Evolutionary conservation across 2,113 vertebrate species (phyloP), one percentile per base, ranked within the genome.

Genomic region (Lophotis ruficrista): DNA sequence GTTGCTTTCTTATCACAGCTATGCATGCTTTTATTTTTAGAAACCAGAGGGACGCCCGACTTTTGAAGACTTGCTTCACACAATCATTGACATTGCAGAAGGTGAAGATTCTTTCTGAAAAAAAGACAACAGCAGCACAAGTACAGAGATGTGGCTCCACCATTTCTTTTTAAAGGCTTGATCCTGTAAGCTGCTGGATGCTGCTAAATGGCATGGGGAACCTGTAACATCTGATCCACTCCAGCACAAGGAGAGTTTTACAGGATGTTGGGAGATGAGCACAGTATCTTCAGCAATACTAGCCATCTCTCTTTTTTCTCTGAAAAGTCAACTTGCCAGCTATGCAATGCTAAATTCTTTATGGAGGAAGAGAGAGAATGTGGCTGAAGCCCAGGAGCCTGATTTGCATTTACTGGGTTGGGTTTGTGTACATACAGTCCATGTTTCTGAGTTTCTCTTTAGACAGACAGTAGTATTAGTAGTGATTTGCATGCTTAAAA

Each of bases 1-100:
- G 20, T 12, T 58, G 54, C 48, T 62, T 76, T 80, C 25, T 64
- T 35, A 68, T 93, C 56, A 69, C 51, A 78, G 64, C 50, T 81
- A 57, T 83, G 11, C 5, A 10, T 92, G 83, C 21, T 96, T 93
- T 78, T 94, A 13, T 85, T 98, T 97, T 81, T 76, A 98, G 98
- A 98, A 98, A 93, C 98, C 98, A 33, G 98, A 98, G 50, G 97
- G 87, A 68, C 98, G 98, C 13, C 98, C 98, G 0, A 97, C 96
- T 24, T 98, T 98, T 89, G 97, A 97, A 92, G 97, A 98, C 12
- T 23, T 98, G 93, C 94, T 98, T 76, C 96, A 58, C 25, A 88
- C 76, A 4, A 98, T 98, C 54, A 87, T 98, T 91, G 97, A 98
- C 64, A 97, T 98, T 53, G 97, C 97, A 2, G 98, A 98, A 54